phyloP scores from a whole-genome alignment of 2,113 vertebrate genomes.

The Nyctibius bracteatus region DNA sequence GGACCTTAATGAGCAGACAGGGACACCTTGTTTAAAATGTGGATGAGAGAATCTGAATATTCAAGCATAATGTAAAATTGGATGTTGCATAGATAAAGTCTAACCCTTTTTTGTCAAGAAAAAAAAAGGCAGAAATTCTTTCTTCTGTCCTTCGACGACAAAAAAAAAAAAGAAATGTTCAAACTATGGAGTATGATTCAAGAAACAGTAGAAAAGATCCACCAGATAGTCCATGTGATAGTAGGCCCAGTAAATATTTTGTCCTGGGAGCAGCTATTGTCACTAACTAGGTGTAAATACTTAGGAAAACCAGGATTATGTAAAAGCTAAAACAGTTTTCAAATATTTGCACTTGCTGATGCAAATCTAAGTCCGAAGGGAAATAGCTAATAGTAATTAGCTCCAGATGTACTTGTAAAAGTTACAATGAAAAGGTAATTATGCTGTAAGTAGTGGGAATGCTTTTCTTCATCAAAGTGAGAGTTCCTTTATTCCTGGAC shows the following conservation, averaged over 20 bases:
- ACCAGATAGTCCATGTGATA: not conserved
- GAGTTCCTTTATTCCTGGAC: slow-evolving; percentile 42
- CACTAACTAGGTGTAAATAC: not conserved
- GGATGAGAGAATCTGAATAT: slow-evolving; percentile 69
- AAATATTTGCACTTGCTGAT: slow-evolving; percentile 28
- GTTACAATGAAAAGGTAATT: slow-evolving; percentile 48
- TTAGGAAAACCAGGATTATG: not conserved
- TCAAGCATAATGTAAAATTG: slow-evolving; percentile 72
- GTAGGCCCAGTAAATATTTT: not conserved
- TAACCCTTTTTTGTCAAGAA: slow-evolving; percentile 57
- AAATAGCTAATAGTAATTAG: slow-evolving; percentile 34
- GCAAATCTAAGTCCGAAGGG: slow-evolving; percentile 22
- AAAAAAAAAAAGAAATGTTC: slow-evolving; percentile 36
- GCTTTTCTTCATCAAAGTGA: slow-evolving; percentile 51
- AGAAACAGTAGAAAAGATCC: slow-evolving; percentile 67
- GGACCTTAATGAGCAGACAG: slow-evolving; percentile 65
- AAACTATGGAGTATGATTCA: slow-evolving; percentile 59
- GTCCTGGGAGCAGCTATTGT: not conserved
- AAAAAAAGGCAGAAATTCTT: slow-evolving; percentile 17
- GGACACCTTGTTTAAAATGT: slow-evolving; percentile 45
- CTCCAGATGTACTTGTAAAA: slow-evolving; percentile 55
- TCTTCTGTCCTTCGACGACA: slow-evolving; percentile 59
- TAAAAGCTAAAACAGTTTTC: slow-evolving; percentile 8
- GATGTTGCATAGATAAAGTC: slow-evolving; percentile 63
- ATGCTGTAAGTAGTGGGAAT: slow-evolving; percentile 45